Evolutionary conservation across 2,797 vertebrate species (phyloP), one percentile per base, ranked within the genome.

Genomic region (Myotis daubentonii): DNA sequence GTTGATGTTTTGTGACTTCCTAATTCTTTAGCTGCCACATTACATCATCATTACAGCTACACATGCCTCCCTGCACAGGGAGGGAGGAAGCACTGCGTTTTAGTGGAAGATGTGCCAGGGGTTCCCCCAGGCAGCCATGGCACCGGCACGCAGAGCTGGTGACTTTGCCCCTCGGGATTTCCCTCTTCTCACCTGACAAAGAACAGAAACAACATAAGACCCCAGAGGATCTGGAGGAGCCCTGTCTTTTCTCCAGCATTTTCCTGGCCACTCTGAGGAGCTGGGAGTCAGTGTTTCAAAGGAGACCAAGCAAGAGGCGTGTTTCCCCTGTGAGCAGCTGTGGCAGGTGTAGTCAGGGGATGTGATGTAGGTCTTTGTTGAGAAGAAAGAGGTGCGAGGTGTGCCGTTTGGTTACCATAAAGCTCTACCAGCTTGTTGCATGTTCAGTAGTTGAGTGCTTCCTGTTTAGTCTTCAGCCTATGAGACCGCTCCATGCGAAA

Each of bases 121-220:
- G 1, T n/a, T 23, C 28, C 66, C 7, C n/a, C 0, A 1, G 7
- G 44, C 4, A 8, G 33, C 51, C 38, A 0, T 12, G n/a, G 33
- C 7, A 19, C 41, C 9, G n/a, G 33, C 7, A 19, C 41, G 38
- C 16, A 0, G 5, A 5, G 5, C 12, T 2, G 10, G 47, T 33
- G 23, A 49, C 30, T 33, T 49, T 16, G 33, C 41, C 8, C 6
- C 38, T 20, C 44, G 51, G 79, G 9, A 41, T 41, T 78, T 74
- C 74, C 66, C 41, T 33, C 0, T 33, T 28, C 4, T 87, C 13
- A 12, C 13, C 22, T 38, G 28, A 49, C 3, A 41, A 57, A 57
- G 53, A 3, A 51, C 28, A 22, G 23, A 79, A 38, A 41, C 17
- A 44, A 11, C 6, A 4, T 30, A 13, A 10, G 12, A 13, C 23